phyloP scores from a whole-genome alignment of 92 coral and sea anemone species.

The Zoanthus sociatus region DNA sequence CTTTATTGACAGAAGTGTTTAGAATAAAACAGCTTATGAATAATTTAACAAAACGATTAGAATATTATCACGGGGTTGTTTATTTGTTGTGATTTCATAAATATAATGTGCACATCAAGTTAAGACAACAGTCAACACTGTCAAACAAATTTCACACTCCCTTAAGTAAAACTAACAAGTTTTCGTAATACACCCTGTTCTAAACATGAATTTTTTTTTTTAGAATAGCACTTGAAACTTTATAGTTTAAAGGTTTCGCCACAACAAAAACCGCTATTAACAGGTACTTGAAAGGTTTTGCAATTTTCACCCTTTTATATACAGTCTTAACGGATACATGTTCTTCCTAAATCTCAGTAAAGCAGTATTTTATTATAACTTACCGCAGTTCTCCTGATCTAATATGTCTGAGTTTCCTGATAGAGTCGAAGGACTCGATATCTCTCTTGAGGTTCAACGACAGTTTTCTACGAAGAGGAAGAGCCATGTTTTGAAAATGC shows the following conservation, averaged over 20 bases:
- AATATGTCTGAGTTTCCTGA: conserved; percentile 51
- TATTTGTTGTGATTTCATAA: neutral
- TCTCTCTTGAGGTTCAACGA: conserved; percentile 87
- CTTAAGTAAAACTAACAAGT: neutral
- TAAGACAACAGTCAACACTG: neutral
- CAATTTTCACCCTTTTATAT: neutral
- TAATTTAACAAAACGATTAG: neutral
- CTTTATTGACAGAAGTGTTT: neutral
- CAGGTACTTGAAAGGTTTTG: conserved; percentile 26
- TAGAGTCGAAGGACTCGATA: conserved; percentile 77
- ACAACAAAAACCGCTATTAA: neutral
- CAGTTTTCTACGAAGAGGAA: conserved; percentile 81
- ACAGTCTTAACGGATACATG: neutral
- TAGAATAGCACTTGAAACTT: neutral
- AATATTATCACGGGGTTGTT: neutral
- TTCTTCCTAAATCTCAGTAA: neutral
- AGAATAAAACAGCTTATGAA: neutral
- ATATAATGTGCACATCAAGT: neutral
- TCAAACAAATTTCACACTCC: neutral
- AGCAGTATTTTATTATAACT: conserved; percentile 6
- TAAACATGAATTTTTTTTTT: neutral
- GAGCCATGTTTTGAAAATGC: conserved; percentile 85
- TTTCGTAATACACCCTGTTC: neutral
- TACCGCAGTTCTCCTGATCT: conserved; percentile 44
- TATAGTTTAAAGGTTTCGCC: neutral